Evolutionary conservation across 2,113 vertebrate species (phyloP).

Genomic region (Hucho hucho): DNA sequence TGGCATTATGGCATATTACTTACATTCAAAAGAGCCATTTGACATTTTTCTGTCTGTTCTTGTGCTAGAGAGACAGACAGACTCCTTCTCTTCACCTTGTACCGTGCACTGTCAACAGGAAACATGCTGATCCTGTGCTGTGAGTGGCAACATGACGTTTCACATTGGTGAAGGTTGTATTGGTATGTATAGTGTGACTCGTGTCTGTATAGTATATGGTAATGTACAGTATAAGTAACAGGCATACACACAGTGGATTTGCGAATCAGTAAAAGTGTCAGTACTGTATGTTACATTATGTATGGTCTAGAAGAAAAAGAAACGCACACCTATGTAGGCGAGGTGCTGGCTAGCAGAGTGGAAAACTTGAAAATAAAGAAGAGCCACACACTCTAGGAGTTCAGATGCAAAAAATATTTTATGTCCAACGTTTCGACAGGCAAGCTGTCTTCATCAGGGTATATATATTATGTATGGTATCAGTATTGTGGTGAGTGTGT

Average conservation of each 20-base stretch:
- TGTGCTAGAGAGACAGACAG: background rate
- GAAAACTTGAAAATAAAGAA: no score
- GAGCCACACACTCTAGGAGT: no score
- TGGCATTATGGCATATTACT: background rate
- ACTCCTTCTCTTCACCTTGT: background rate
- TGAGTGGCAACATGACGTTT: conserved; percentile 21
- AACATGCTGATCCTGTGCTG: conserved; percentile 40
- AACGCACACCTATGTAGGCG: no score
- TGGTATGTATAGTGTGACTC: conserved; percentile 25
- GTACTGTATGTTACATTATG: no score
- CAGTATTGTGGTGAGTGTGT: background rate
- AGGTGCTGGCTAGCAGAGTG: no score
- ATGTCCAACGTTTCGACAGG: no score
- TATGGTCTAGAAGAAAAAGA: no score
- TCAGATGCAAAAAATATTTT: no score
- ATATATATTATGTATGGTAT: background rate
- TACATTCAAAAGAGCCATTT: background rate
- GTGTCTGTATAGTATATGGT: background rate
- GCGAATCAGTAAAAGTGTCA: no score
- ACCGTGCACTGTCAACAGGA: background rate
- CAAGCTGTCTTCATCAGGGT: no score
- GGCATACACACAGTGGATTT: background rate
- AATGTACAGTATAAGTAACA: background rate
- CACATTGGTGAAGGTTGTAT: conserved; percentile 52
- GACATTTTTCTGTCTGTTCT: background rate